A percentile compares a stretch with the other conserved stretches of the same genome.
Evolutionary conservation across 2,113 vertebrate genomes (phyloP).

Genomic region (Psilopsiagon aymara): DNA sequence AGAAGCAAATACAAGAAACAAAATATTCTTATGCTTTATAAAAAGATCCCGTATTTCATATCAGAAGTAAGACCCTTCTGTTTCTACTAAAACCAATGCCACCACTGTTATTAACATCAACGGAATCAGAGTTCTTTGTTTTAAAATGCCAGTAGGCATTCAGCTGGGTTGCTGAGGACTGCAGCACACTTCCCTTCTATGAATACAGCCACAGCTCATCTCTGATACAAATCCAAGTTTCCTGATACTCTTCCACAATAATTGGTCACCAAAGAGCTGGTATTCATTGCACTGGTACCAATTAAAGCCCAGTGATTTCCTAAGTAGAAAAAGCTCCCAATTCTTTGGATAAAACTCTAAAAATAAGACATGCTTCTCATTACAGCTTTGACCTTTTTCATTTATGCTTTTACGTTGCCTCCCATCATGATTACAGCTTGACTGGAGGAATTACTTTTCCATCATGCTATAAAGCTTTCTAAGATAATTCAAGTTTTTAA

Average conservation of each 20-base stretch:
- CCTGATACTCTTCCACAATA: neutral
- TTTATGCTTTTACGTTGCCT: neutral
- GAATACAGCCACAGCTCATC: neutral
- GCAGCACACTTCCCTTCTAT: neutral
- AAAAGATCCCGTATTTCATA: neutral
- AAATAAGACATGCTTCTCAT: neutral
- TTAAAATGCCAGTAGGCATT: slow-evolving; percentile 50
- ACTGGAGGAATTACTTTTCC: neutral
- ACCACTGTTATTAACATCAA: neutral
- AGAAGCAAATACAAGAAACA: neutral
- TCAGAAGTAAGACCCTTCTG: slow-evolving; percentile 29
- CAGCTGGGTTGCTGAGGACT: slow-evolving; percentile 1
- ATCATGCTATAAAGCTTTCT: neutral
- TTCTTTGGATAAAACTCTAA: neutral
- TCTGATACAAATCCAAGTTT: slow-evolving; percentile 42
- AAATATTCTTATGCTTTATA: neutral
- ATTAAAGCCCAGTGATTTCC: neutral
- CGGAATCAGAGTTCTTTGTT: slow-evolving; percentile 32
- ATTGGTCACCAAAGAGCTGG: neutral
- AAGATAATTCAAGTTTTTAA: neutral
- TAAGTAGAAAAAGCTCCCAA: neutral
- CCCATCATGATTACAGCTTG: neutral
- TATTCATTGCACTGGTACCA: neutral
- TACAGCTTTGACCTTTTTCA: neutral
- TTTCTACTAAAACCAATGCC: neutral